Percentiles rank a stretch among this genome's conserved stretches.
Conservation (phyloP, 2,888 invertebrate genomes). For the Rotaria socialis region DNA sequence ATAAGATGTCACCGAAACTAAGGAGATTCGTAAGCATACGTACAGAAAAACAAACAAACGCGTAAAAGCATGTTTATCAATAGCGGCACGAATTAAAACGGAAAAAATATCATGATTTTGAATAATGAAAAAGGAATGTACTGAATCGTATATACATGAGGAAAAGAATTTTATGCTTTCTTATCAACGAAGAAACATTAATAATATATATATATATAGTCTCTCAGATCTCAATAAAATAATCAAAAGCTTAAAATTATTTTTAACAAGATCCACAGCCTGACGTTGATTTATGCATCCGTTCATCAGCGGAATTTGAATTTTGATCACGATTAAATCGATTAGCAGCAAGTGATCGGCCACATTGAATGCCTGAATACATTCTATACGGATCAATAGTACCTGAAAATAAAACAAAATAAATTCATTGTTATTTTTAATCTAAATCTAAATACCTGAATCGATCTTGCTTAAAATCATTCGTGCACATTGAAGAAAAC, state of each 20-base stretch:
- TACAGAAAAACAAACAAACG: no score
- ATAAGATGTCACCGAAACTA: no score
- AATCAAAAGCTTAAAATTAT: neutral
- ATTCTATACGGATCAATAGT: slow-evolving; percentile 29
- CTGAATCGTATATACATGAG: no score
- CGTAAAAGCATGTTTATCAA: no score
- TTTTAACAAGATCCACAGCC: neutral
- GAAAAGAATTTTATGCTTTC: no score
- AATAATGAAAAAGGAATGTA: no score
- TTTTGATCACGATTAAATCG: neutral
- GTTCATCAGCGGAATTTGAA: neutral
- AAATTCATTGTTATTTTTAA: no score
- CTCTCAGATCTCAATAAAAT: neutral
- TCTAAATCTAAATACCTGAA: slow-evolving; percentile 47
- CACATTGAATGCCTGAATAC: slow-evolving; percentile 31
- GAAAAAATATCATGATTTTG: no score
- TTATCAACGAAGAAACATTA: no score
- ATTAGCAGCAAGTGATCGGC: neutral
- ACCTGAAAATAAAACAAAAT: neutral
- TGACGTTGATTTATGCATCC: neutral
- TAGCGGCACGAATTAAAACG: no score
- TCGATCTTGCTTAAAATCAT: slow-evolving; percentile 77
- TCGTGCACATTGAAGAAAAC: slow-evolving; percentile 77
- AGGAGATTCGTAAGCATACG: no score
- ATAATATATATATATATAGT: no score